phyloP scores from a whole-genome alignment of 37 sponge, comb jelly and placozoan genomes.

The Diacarnus erythraeanus region DNA sequence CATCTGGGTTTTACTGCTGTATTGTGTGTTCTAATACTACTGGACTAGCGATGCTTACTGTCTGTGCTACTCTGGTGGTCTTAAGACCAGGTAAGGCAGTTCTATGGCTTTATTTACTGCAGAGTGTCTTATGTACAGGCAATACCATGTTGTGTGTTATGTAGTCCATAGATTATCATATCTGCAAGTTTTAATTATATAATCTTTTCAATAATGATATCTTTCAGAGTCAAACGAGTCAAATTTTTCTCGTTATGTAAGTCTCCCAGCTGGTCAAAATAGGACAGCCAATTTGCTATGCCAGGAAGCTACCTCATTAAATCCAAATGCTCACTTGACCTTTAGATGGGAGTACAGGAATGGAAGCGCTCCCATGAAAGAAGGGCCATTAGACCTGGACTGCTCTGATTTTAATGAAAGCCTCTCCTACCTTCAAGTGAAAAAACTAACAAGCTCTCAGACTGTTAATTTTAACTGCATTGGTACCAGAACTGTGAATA shows the following conservation, averaged over 20 bases:
- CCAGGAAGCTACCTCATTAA: neutral
- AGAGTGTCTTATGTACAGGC: neutral
- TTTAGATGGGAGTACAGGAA: no score
- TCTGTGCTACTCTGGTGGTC: neutral
- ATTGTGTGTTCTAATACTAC: neutral
- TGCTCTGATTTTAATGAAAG: no score
- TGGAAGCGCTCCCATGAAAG: no score
- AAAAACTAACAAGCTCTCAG: no score
- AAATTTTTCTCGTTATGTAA: neutral
- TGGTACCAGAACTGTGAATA: no score
- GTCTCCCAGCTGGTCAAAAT: neutral
- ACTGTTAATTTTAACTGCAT: no score
- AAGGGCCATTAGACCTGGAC: no score
- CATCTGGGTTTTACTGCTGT: neutral
- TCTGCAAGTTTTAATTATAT: no score
- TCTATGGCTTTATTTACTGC: neutral
- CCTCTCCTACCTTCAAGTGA: no score
- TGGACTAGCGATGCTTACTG: neutral
- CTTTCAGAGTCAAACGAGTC: neutral
- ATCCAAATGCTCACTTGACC: neutral
- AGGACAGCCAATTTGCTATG: neutral
- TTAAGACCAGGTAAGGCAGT: neutral
- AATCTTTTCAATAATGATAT: neutral
- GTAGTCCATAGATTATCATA: no score
- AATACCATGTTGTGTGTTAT: neutral